Conservation (phyloP, 2,113 vertebrate genomes). For the Panthera tigris region DNA sequence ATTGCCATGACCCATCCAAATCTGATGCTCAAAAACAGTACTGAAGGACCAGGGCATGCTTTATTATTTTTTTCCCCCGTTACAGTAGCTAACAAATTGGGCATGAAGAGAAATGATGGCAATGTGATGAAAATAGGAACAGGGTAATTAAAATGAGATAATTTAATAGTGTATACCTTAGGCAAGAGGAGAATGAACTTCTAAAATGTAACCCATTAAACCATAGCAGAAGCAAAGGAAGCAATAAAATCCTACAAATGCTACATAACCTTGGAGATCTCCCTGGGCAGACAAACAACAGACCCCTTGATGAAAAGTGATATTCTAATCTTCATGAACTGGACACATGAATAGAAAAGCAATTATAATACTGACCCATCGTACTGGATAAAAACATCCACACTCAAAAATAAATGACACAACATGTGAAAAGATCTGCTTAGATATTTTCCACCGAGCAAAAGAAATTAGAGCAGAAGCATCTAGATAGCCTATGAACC, state of each 20-base stretch:
- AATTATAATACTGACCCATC: background rate
- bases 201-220: conserved; percentile 23
- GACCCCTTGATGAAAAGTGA: background rate
- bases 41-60: background rate
- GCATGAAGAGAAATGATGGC: conserved; percentile 48
- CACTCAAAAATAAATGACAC: background rate
- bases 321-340: conserved; percentile 1
- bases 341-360: background rate
- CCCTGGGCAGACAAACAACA: background rate
- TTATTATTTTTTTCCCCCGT: background rate
- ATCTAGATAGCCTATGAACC: background rate
- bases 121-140: background rate
- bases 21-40: conserved; percentile 15
- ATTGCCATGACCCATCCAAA: background rate
- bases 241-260: background rate
- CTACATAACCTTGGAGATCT: background rate
- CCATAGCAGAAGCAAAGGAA: conserved; percentile 2
- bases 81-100: conserved; percentile 60
- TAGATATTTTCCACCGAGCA: background rate
- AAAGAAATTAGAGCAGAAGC: background rate
- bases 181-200: conserved; percentile 33
- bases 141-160: conserved; percentile 56
- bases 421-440: background rate
- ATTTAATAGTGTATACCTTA: conserved; percentile 20
- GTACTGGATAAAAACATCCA: background rate